phyloP scores from a whole-genome alignment of 1,140 invertebrate species.

The Asobara japonica region DNA sequence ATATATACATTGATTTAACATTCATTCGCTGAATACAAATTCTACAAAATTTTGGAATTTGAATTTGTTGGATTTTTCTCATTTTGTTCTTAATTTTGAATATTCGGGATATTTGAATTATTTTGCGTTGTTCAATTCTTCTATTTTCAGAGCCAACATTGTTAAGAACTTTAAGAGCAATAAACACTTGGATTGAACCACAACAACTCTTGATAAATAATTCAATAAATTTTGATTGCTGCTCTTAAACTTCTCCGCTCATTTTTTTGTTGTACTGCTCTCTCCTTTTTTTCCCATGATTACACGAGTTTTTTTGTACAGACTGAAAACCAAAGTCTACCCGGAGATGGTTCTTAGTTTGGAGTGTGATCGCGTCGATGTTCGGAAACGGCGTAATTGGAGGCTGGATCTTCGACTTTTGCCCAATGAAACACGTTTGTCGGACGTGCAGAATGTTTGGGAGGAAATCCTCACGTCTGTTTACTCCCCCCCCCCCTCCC shows the following conservation, averaged over 20 bases:
- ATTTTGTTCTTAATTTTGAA: too few relatives aligned
- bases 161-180: background rate
- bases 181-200: background rate
- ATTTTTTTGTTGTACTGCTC: background rate
- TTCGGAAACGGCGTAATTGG: constrained; percentile 37
- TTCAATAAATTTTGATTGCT: background rate
- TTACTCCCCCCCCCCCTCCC: background rate
- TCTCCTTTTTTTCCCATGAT: background rate
- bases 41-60: too few relatives aligned
- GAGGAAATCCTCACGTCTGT: background rate
- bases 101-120: too few relatives aligned
- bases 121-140: too few relatives aligned
- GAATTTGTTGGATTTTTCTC: too few relatives aligned
- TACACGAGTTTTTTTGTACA: constrained; percentile 13
- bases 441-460: constrained; percentile 6
- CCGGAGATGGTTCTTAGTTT: background rate
- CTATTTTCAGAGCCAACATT: background rate
- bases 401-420: constrained; percentile 8
- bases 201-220: background rate
- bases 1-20: too few relatives aligned
- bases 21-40: too few relatives aligned
- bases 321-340: background rate
- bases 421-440: constrained; percentile 20
- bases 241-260: background rate
- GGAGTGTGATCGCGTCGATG: constrained; percentile 30